Evolutionary conservation across 92 coral and sea anemone species (phyloP).

Genomic region (Phenganax marumi): DNA sequence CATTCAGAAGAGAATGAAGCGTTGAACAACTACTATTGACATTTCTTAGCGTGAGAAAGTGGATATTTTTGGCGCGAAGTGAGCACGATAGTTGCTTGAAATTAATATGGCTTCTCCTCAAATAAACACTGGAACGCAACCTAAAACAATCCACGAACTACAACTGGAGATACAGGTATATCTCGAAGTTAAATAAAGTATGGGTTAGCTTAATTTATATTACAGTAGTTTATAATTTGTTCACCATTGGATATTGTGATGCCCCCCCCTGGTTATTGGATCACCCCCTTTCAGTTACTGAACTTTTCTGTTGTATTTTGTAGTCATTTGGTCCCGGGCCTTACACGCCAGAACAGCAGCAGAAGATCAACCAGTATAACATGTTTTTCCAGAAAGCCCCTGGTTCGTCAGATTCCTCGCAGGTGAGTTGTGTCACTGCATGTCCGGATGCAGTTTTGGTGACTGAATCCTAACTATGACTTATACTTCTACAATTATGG

Average conservation of each 20-base stretch:
- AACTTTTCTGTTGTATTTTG: background rate
- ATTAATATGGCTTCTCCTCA: constrained; percentile 25
- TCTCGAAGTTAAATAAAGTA: too few relatives aligned
- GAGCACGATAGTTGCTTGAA: background rate
- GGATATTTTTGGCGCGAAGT: background rate
- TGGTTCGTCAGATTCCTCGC: constrained; percentile 62
- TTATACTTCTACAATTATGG: too few relatives aligned
- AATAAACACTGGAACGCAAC: background rate
- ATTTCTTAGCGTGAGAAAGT: background rate
- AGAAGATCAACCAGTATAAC: constrained; percentile 76
- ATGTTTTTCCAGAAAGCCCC: constrained; percentile 62
- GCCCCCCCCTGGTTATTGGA: background rate
- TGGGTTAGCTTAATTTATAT: background rate
- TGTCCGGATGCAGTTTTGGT: background rate
- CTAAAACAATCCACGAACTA: constrained; percentile 27
- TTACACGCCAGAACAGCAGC: constrained; percentile 76
- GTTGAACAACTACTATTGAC: background rate
- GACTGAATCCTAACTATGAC: too few relatives aligned
- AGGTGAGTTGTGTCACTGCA: background rate
- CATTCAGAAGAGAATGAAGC: background rate
- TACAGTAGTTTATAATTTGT: background rate
- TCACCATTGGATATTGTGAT: background rate
- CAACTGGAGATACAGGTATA: constrained; percentile 15
- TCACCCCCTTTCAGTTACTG: background rate
- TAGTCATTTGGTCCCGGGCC: constrained; percentile 92